These are phyloP conservation scores for Sturmia bella DNA, from an alignment of 2,888 invertebrate species.

Conservation along the genomic window DNA sequence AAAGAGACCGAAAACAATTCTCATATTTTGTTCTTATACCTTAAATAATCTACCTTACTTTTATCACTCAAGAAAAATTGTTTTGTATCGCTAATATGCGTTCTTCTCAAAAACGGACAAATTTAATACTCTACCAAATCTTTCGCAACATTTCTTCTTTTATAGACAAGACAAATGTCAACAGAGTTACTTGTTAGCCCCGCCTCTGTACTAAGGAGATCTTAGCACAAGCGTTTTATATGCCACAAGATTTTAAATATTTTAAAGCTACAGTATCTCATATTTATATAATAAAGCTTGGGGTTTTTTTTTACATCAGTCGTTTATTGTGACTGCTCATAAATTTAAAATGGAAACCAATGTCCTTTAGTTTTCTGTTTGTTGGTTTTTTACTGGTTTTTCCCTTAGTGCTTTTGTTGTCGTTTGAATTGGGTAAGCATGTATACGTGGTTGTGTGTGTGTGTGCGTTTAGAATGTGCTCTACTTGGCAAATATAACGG, in stretches of 20 bases:
- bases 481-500: slow-evolving; percentile 69
- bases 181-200: too few relatives aligned
- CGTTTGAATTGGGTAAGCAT: slow-evolving; percentile 12
- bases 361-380: slow-evolving; percentile 56
- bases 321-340: slow-evolving; percentile 65
- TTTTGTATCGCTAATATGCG: too few relatives aligned
- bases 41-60: too few relatives aligned
- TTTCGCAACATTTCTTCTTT: too few relatives aligned
- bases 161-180: too few relatives aligned
- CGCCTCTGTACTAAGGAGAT: slow-evolving; percentile 18
- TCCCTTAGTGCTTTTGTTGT: slow-evolving; percentile 26
- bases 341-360: slow-evolving; percentile 66
- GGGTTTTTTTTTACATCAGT: slow-evolving; percentile 20
- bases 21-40: too few relatives aligned
- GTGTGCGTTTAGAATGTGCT: slow-evolving; percentile 44
- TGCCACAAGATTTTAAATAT: slow-evolving; percentile 43
- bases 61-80: too few relatives aligned
- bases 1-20: too few relatives aligned
- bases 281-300: slow-evolving; percentile 19
- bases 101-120: too few relatives aligned
- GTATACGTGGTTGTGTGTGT: background rate
- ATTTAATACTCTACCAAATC: too few relatives aligned
- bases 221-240: slow-evolving; percentile 16
- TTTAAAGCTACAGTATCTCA: slow-evolving; percentile 42
- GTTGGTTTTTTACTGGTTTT: slow-evolving; percentile 18